Evolutionary conservation across 1,140 invertebrate genomes (phyloP), one percentile per base, ranked within the genome.

Genomic region (Brachionus paranguensis): DNA sequence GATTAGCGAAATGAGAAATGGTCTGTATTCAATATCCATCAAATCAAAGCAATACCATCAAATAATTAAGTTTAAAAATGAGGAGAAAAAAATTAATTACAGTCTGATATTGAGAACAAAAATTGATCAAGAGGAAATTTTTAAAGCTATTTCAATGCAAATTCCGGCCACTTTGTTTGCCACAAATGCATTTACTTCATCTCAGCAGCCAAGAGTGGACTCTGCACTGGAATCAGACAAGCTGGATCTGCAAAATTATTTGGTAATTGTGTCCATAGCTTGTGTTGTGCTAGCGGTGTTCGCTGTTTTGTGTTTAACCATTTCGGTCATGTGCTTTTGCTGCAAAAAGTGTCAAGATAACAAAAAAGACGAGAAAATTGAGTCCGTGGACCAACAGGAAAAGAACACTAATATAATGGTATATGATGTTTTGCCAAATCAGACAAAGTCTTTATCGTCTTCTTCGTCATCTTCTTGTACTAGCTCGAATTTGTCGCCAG

Each of bases 381-480:
- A 3, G 10, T n/a, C 72, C 8, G 11, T 50, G 3, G 20, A 47
- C 4, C 20, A 29, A 11, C 3, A 76, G n/a, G 11, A n/a, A 50
- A 50, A 50, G 12, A 76, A 29, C 27, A 5, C 72, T 4, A 76
- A 76, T n/a, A 76, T 76, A 14, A 76, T 76, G 72, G 72, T 76
- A 1, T 76, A 76, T 76, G 72, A 76, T 50, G 72, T 76, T 11
- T 50, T 76, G 27, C 72, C 72, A 45, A 74, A 74, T 47, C 33
- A 43, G 8, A 24, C 43, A 50, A 76, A 76, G 11, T 76, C 72
- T 2, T 76, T 76, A 24, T 20, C 43, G 0, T 76, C 72, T 2
- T 76, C 72, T 6, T 76, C 72, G 50, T 76, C 72, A 5, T 50
- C 72, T 20, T 76, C 72, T 24, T 76, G 72, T 76, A 17, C 70